Evolutionary conservation across 2,797 vertebrate species (phyloP), one percentile per base, ranked within the genome.

Genomic region (Sphenodon punctatus): DNA sequence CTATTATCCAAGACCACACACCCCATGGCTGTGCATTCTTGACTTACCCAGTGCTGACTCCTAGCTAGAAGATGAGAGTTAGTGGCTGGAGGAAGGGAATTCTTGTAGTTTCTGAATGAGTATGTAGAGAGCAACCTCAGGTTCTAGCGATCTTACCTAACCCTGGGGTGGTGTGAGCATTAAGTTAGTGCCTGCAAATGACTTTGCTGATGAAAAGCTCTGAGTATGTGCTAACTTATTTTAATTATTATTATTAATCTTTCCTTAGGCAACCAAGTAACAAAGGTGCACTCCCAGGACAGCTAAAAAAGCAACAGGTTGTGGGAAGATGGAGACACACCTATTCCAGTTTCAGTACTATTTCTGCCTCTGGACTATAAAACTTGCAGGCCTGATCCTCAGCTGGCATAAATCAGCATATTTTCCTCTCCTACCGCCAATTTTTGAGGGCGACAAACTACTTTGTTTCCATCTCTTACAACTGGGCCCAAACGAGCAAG

Each of bases 281-380:
- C 30, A 70, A 77, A 84, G 81, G 60, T 61, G 72, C 79, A 84
- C 81, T 82, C 75, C 86, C 78, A 23, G 45, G 68, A 71, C 8
- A 43, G 74, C 92, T 87, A 92, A 92, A 93, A n/a, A 93, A 88
- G 84, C 55, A 71, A 65, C 81, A 51, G 88, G 76, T n/a, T n/a
- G n/a, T n/a, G n/a, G n/a, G n/a, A n/a, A n/a, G 66, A 76, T 74
- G 77, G 80, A 72, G 91, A 87, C 88, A 90, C 93, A 76, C 88
- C 92, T 88, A 87, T 85, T 90, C 87, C 84, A 87, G 86, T 91
- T 88, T 72, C 72, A 56, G 67, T 43, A 80, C 34, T 61, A 39
- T 38, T 49, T 49, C 72, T 32, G 16, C 38, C 45, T 70, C 20
- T 53, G 49, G 34, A 46, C n/a, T 58, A 67, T 46, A 23, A 48